Percentiles rank a stretch among this genome's conserved stretches.
Conservation (phyloP, 1,140 invertebrate genomes). For the Pollicipes pollicipes region DNA sequence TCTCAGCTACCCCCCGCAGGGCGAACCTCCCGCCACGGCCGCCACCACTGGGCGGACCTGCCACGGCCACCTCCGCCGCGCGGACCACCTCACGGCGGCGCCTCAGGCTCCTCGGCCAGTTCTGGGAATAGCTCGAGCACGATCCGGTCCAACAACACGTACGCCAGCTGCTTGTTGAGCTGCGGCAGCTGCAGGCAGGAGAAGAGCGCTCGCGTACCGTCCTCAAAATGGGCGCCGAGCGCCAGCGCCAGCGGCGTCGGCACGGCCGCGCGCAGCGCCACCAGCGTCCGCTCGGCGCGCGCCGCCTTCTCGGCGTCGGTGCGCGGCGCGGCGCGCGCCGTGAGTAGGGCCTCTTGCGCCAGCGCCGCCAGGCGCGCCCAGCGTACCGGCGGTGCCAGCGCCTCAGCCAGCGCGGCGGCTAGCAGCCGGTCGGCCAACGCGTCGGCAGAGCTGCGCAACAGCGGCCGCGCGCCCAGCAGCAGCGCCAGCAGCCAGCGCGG, state of each 20-base stretch:
- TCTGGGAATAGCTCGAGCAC: conserved; percentile 32
- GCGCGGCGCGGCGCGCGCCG: not conserved
- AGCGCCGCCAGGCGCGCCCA: not conserved
- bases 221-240: not conserved
- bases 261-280: not conserved
- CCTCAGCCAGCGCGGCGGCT: not conserved
- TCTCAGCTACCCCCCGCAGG: no score
- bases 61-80: no score
- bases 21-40: no score
- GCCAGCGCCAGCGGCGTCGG: not conserved
- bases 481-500: not conserved
- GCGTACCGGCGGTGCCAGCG: not conserved
- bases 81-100: not conserved
- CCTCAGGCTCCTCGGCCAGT: conserved; percentile 17
- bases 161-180: conserved; percentile 25
- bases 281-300: not conserved
- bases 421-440: not conserved
- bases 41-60: no score
- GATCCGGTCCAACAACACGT: conserved; percentile 30
- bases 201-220: not conserved
- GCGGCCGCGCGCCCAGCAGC: not conserved
- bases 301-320: not conserved
- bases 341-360: not conserved
- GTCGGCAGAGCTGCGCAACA: not conserved
- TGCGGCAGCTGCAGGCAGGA: not conserved